These are phyloP conservation scores for Archilochus colubris DNA, from an alignment of 2,113 vertebrate species.

Conservation along the genomic window DNA sequence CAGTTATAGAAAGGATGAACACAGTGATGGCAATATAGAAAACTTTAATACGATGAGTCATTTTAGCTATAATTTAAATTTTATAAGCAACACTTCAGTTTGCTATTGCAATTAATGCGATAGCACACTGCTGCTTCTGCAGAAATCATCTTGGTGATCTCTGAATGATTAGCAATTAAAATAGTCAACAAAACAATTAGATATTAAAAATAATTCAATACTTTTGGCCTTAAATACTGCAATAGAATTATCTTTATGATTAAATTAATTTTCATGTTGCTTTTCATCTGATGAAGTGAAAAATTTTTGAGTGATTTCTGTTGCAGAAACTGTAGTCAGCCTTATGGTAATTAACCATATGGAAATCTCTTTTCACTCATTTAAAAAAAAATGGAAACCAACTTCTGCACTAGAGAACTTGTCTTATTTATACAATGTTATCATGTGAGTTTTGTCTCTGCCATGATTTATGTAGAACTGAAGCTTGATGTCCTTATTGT, in stretches of 20 bases:
- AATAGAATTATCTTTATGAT: background rate
- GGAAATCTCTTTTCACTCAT: background rate
- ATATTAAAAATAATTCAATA: background rate
- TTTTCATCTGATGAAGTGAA: background rate
- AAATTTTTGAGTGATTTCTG: slow-evolving; percentile 10
- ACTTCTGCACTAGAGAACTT: background rate
- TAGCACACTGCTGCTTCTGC: background rate
- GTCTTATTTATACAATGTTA: background rate
- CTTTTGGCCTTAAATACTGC: background rate
- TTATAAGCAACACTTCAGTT: background rate
- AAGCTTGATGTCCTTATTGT: background rate
- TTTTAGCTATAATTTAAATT: background rate
- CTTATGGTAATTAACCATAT: background rate
- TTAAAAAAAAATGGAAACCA: background rate
- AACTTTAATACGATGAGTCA: background rate
- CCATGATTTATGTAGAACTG: background rate
- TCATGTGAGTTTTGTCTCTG: background rate
- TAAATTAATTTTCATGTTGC: background rate
- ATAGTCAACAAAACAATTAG: background rate
- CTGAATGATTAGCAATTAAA: background rate
- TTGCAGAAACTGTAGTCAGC: background rate
- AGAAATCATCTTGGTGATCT: background rate
- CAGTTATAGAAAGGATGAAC: background rate
- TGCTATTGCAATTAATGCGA: background rate
- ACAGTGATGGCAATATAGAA: background rate